A percentile compares a stretch with the other conserved stretches of the same genome.
These are phyloP conservation scores for Cyclura pinguis DNA, from an alignment of 2,797 vertebrate species.

Conservation along the genomic window DNA sequence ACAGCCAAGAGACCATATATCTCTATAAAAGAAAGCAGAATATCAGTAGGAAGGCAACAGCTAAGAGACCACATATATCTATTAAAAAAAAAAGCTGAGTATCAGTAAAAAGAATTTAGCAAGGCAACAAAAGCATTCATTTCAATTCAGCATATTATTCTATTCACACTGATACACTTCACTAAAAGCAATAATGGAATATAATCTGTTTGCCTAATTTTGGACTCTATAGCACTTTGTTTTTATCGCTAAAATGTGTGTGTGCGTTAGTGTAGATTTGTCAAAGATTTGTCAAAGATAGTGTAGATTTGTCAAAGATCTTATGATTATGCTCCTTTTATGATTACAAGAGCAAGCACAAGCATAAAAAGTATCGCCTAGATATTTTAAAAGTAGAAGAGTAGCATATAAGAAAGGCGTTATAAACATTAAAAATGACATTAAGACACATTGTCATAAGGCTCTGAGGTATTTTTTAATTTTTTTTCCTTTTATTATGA, in stretches of 20 bases:
- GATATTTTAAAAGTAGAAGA: neutral
- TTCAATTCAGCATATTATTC: neutral
- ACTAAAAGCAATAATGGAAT: neutral
- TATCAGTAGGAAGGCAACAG: slow-evolving; percentile 72
- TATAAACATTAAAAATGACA: neutral
- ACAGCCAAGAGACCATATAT: slow-evolving; percentile 96
- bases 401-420: neutral
- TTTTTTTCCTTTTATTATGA: no score
- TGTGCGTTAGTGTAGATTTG: no score
- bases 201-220: neutral
- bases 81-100: slow-evolving; percentile 60
- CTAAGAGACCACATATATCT: slow-evolving; percentile 97
- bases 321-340: neutral
- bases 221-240: neutral
- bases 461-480: neutral
- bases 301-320: no score
- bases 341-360: neutral
- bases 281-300: no score
- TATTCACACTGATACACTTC: neutral
- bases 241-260: no score
- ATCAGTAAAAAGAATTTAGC: slow-evolving; percentile 37
- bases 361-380: neutral
- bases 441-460: neutral
- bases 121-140: neutral
- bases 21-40: slow-evolving; percentile 80